Conservation (phyloP, 1,140 invertebrate genomes). For the Pogonomyrmex californicus region DNA sequence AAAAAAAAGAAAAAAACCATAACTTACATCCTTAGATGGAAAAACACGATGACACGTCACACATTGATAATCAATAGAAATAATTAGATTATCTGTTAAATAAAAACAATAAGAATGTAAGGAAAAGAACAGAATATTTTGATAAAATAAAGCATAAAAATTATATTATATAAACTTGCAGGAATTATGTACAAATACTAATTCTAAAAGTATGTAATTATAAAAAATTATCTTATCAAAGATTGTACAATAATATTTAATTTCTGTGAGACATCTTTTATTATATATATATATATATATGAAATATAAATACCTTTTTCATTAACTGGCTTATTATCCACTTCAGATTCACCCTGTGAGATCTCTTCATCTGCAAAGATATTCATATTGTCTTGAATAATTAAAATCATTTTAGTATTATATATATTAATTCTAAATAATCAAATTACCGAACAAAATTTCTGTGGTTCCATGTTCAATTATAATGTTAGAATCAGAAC, state of each 20-base stretch:
- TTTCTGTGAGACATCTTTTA: neutral
- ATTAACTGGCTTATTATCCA: slow-evolving; percentile 35
- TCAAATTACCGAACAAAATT: slow-evolving; percentile 72
- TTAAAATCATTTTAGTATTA: neutral
- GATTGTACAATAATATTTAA: neutral
- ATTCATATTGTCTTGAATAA: slow-evolving; percentile 18
- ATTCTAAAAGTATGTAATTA: neutral
- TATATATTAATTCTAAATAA: neutral
- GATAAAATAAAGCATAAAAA: neutral
- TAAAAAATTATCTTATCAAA: neutral
- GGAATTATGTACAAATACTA: neutral
- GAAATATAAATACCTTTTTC: slow-evolving; percentile 50
- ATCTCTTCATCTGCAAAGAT: slow-evolving; percentile 59
- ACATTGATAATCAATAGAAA: slow-evolving; percentile 83
- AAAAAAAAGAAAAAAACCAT: slow-evolving; percentile 34
- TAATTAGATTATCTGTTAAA: slow-evolving; percentile 78
- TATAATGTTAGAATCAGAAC: neutral
- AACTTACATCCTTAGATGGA: slow-evolving; percentile 81
- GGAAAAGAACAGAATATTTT: slow-evolving; percentile 13
- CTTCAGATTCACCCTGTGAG: slow-evolving; percentile 28
- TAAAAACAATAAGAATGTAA: slow-evolving; percentile 39
- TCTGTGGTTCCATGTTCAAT: slow-evolving; percentile 51
- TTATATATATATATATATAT: neutral
- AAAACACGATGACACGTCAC: slow-evolving; percentile 84
- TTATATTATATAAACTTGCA: neutral